These are phyloP conservation scores for Chascanopsetta lugubris DNA, from an alignment of 2,113 vertebrate genomes.

Conservation along the genomic window DNA sequence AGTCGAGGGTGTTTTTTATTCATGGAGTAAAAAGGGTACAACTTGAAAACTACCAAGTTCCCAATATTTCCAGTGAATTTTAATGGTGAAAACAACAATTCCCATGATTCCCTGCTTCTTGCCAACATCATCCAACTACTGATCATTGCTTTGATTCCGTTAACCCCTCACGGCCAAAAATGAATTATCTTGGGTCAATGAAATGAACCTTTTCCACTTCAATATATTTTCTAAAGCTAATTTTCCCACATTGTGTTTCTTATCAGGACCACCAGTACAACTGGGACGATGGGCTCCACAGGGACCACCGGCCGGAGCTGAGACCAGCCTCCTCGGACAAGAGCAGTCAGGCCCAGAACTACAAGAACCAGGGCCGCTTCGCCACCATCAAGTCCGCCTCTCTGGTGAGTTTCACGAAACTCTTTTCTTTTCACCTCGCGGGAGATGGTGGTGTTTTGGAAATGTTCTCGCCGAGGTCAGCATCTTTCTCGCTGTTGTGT, in stretches of 20 bases:
- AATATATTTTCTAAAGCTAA: neutral
- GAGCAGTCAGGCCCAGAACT: slow-evolving; percentile 93
- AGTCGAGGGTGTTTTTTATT: too few species aligned
- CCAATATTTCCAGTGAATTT: too few species aligned
- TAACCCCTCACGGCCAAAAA: too few species aligned
- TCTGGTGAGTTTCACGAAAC: slow-evolving; percentile 84
- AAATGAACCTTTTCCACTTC: too few species aligned
- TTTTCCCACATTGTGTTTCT: slow-evolving; percentile 47
- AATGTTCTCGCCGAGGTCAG: neutral
- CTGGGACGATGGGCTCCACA: slow-evolving; percentile 94
- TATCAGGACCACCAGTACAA: slow-evolving; percentile 94
- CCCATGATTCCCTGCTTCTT: too few species aligned
- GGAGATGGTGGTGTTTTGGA: neutral
- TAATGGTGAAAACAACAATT: too few species aligned
- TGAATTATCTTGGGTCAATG: too few species aligned
- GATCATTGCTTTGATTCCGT: too few species aligned
- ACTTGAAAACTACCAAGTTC: too few species aligned
- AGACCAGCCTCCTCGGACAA: slow-evolving; percentile 90
- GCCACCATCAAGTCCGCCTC: slow-evolving; percentile 99
- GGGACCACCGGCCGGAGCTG: slow-evolving; percentile 91
- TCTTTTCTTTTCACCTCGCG: neutral
- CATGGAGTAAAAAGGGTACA: too few species aligned
- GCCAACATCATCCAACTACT: too few species aligned
- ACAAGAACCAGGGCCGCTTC: slow-evolving; percentile 96
- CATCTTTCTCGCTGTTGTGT: neutral